Evolutionary conservation across 2,888 invertebrate genomes (phyloP).

Genomic region (Griposia aprilina): DNA sequence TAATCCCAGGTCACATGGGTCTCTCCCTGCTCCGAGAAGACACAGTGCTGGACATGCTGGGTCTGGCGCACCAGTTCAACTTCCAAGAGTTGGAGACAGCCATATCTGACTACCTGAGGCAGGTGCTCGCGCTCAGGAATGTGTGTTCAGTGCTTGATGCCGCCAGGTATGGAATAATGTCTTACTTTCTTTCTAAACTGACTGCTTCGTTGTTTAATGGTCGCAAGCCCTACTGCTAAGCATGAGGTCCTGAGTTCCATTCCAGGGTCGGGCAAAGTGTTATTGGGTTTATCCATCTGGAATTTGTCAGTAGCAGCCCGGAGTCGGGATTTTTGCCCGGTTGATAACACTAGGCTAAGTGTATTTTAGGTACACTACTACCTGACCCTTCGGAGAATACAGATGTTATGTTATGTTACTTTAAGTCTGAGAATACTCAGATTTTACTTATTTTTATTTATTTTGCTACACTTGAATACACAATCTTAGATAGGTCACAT

Average conservation of each 20-base stretch:
- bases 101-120: constrained; percentile 97
- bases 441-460: no score
- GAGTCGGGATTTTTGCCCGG: neutral
- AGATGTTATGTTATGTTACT: no score
- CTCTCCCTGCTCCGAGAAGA: constrained; percentile 92
- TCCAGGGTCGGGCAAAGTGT: neutral
- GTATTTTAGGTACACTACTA: no score
- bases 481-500: no score
- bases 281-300: neutral
- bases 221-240: neutral
- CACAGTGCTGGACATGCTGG: constrained; percentile 93
- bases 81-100: constrained; percentile 97
- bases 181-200: neutral
- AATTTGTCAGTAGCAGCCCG: neutral
- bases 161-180: constrained; percentile 90
- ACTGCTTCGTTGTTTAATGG: neutral
- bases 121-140: constrained; percentile 96
- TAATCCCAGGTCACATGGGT: constrained; percentile 91
- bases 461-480: no score
- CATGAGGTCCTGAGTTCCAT: neutral
- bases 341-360: neutral
- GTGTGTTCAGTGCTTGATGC: constrained; percentile 98
- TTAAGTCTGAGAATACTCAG: no score
- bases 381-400: no score
- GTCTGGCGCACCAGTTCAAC: constrained; percentile 98